These are phyloP conservation scores for Nilaparvata lugens DNA, from an alignment of 1,140 invertebrate genomes.

Conservation along the genomic window DNA sequence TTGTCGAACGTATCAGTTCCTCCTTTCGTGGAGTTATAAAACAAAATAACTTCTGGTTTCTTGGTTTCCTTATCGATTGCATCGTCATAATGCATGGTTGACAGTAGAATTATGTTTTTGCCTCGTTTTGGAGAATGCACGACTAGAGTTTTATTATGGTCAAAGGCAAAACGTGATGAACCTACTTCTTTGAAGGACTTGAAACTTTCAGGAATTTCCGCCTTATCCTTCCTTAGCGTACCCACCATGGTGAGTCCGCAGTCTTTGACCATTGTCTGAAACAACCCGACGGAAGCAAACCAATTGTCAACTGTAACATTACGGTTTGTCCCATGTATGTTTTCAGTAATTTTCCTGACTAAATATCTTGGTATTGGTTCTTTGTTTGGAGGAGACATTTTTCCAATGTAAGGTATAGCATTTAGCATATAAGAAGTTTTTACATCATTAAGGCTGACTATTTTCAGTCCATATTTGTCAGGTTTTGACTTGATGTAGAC, in stretches of 20 bases:
- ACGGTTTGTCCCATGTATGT: constrained; percentile 22
- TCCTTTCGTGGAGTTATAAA: no score
- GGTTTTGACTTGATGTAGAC: no score
- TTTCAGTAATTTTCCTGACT: constrained; percentile 11
- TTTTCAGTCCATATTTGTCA: no score
- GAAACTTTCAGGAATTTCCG: constrained; percentile 16
- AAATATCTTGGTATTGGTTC: constrained; percentile 9
- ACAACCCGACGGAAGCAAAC: constrained; percentile 33
- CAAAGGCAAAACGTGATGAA: constrained; percentile 25
- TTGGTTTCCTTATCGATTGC: no score
- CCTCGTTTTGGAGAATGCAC: constrained; percentile 32
- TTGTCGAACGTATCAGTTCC: no score
- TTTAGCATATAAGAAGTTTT: no score
- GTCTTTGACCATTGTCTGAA: constrained; percentile 26
- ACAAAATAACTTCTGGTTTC: no score
- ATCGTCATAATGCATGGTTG: constrained; percentile 30
- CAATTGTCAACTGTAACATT: constrained; percentile 37
- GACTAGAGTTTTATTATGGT: constrained; percentile 29
- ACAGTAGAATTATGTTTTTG: constrained; percentile 29
- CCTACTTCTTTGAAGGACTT: no score
- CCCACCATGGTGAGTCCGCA: constrained; percentile 18
- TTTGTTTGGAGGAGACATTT: constrained; percentile 4
- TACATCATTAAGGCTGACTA: constrained; percentile 23
- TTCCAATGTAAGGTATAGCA: constrained; percentile 23
- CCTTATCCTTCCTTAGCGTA: constrained; percentile 18